Evolutionary conservation across 2,113 vertebrate genomes (phyloP).

Genomic region (Odocoileus virginianus): DNA sequence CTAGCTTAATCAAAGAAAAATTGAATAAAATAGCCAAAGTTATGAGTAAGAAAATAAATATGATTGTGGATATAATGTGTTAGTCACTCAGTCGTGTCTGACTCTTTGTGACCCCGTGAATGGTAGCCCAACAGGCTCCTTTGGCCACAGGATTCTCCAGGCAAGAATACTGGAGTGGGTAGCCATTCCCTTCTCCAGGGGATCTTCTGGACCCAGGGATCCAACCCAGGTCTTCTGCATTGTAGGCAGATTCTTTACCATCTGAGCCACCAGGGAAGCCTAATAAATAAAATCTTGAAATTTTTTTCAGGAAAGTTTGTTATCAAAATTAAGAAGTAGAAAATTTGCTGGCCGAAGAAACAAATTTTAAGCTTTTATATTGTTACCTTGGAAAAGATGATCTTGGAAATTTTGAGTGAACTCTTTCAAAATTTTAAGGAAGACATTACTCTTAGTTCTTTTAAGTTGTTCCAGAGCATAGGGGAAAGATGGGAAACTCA

Average conservation of each 20-base stretch:
- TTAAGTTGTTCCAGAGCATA: background rate
- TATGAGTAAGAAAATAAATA: background rate
- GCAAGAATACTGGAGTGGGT: background rate
- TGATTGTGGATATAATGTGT: background rate
- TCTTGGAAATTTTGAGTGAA: background rate
- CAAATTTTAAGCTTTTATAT: background rate
- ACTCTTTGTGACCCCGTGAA: background rate
- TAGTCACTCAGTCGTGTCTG: background rate
- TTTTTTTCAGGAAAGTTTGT: background rate
- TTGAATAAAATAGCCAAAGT: background rate
- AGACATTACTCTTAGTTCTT: background rate
- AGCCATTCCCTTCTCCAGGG: background rate
- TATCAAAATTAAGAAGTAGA: background rate
- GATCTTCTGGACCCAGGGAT: background rate
- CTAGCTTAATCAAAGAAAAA: background rate
- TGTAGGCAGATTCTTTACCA: background rate
- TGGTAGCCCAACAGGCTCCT: background rate
- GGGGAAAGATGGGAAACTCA: background rate
- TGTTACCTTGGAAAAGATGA: background rate
- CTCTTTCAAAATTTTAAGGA: background rate
- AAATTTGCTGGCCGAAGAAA: background rate
- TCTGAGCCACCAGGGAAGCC: background rate
- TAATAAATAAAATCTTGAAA: background rate
- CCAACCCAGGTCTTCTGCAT: background rate
- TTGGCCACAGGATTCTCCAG: background rate